Evolutionary conservation across 2,888 invertebrate genomes (phyloP).

Genomic region (Drosophila imparisetae): DNA sequence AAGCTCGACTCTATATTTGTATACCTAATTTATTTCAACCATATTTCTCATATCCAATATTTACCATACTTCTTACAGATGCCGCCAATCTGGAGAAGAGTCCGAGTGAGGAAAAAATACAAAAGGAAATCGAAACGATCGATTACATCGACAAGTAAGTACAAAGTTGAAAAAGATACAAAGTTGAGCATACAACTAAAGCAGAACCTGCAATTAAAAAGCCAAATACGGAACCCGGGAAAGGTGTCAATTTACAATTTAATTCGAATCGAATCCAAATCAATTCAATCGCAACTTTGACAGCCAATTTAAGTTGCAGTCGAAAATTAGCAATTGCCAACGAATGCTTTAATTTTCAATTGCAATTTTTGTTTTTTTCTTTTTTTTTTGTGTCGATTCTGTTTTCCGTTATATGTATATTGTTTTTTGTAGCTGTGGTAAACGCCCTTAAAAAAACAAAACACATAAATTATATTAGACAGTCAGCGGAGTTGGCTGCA

Average conservation of each 20-base stretch:
- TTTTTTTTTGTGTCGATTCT: constrained; percentile 8
- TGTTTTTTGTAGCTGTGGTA: constrained; percentile 21
- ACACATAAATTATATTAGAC: constrained; percentile 56
- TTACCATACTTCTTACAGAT: constrained; percentile 65
- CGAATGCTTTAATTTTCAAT: constrained; percentile 48
- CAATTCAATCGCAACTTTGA: constrained; percentile 44
- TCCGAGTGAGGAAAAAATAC: constrained; percentile 80
- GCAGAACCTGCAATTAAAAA: constrained; percentile 28
- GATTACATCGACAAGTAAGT: constrained; percentile 84
- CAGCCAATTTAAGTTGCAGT: constrained; percentile 39
- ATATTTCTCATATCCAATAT: background rate
- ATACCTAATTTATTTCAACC: background rate
- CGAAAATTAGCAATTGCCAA: constrained; percentile 40
- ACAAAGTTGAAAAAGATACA: background rate
- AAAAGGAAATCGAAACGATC: constrained; percentile 83
- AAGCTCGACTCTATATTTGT: background rate
- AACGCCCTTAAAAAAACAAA: constrained; percentile 64
- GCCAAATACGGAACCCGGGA: constrained; percentile 19
- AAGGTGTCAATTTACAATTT: constrained; percentile 44
- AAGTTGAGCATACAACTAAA: background rate
- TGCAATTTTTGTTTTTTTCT: constrained; percentile 27
- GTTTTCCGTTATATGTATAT: constrained; percentile 1
- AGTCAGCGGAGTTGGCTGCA: constrained; percentile 43
- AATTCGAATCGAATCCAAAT: constrained; percentile 46
- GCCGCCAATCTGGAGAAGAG: constrained; percentile 74